phyloP scores from a whole-genome alignment of 1,140 invertebrate species.

The Aphidius gifuensis region DNA sequence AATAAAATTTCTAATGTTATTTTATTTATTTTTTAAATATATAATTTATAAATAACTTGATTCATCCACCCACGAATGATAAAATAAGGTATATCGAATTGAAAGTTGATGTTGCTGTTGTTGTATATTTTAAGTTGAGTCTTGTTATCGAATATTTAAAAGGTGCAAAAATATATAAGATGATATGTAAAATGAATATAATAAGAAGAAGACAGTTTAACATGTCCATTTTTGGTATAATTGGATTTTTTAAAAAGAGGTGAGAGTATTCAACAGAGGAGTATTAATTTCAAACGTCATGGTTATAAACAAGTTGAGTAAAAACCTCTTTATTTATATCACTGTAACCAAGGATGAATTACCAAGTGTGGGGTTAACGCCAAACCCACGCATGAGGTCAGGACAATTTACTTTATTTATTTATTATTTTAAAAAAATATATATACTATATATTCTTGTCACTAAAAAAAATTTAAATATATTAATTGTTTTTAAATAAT shows the following conservation, averaged over 20 bases:
- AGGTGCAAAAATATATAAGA: background rate
- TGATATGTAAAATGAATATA: background rate
- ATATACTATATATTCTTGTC: constrained; percentile 1
- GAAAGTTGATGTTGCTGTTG: too few species aligned
- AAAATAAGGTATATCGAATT: too few species aligned
- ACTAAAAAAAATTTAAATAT: background rate
- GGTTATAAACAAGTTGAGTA: background rate
- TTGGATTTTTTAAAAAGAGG: constrained; percentile 19
- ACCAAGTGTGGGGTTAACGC: constrained; percentile 14
- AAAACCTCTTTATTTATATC: background rate
- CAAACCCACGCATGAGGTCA: constrained; percentile 17
- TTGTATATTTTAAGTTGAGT: background rate
- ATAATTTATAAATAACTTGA: too few species aligned
- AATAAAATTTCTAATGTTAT: too few species aligned
- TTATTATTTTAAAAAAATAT: background rate
- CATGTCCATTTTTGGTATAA: constrained; percentile 27
- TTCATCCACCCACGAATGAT: too few species aligned
- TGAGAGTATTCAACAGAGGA: constrained; percentile 7
- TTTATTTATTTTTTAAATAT: too few species aligned
- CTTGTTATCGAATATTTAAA: constrained; percentile 27
- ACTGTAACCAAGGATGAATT: constrained; percentile 18
- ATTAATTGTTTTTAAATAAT: too few species aligned
- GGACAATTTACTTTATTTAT: constrained; percentile 13
- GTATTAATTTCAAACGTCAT: constrained; percentile 27
- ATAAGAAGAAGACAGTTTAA: too few species aligned